These are phyloP conservation scores for Oligia latruncula DNA, from an alignment of 2,888 invertebrate species.

Conservation along the genomic window DNA sequence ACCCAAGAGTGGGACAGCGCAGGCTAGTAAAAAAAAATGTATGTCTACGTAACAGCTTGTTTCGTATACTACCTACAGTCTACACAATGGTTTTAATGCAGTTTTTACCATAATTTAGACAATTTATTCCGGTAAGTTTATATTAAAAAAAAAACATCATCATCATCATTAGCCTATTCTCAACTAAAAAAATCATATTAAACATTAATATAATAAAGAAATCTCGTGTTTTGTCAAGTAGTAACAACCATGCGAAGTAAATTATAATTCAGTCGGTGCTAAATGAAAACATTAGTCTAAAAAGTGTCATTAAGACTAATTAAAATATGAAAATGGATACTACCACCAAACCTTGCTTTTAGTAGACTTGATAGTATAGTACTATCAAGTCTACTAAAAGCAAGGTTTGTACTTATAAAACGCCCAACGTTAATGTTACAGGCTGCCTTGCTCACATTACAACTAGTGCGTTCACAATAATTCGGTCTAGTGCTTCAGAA, in stretches of 20 bases:
- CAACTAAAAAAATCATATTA: not conserved
- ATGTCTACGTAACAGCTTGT: too few relatives aligned
- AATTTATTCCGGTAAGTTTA: not conserved
- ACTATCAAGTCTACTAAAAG: conserved; percentile 27
- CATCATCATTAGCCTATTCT: too few relatives aligned
- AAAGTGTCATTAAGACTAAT: conserved; percentile 7
- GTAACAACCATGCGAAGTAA: not conserved
- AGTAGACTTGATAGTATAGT: too few relatives aligned
- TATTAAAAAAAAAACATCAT: not conserved
- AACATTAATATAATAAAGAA: not conserved
- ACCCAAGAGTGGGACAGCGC: too few relatives aligned
- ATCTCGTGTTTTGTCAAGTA: not conserved
- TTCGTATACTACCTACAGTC: too few relatives aligned
- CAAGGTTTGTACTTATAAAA: not conserved
- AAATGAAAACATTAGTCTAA: conserved; percentile 9
- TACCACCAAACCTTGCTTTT: too few relatives aligned
- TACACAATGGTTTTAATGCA: too few relatives aligned
- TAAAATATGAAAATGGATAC: conserved; percentile 29
- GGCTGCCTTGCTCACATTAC: not conserved
- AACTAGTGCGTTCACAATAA: not conserved
- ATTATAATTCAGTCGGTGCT: not conserved
- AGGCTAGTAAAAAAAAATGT: too few relatives aligned
- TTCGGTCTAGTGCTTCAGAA: not conserved
- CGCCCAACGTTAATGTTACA: not conserved
- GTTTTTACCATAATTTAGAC: not conserved